Evolutionary conservation across 2,113 vertebrate species (phyloP).

Genomic region (Sarotherodon lohbergeri): DNA sequence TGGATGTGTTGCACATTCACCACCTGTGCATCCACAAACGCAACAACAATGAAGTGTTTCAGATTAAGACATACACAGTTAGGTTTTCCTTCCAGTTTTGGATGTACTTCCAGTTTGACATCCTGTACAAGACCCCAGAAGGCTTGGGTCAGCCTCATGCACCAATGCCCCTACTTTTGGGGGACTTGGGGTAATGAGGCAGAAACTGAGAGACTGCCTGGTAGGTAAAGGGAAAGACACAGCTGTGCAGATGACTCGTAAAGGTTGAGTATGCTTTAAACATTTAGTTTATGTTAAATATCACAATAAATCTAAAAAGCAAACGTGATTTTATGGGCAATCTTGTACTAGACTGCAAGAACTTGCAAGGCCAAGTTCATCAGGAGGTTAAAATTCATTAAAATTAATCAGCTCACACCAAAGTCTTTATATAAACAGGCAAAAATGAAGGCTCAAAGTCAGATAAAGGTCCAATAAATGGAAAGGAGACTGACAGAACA

Average conservation of each 20-base stretch:
- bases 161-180: background rate
- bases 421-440: background rate
- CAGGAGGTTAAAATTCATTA: background rate
- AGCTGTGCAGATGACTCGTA: background rate
- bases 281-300: background rate
- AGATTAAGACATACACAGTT: conserved; percentile 18
- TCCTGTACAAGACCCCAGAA: background rate
- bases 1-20: conserved; percentile 20
- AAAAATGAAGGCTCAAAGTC: background rate
- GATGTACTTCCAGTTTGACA: background rate
- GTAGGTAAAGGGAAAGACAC: background rate
- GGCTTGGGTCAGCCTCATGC: background rate
- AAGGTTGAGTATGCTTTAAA: background rate
- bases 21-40: conserved; percentile 45
- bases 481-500: background rate
- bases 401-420: background rate
- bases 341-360: accelerated
- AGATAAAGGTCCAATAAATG: background rate
- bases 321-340: background rate
- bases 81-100: background rate
- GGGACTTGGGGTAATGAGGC: background rate
- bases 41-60: background rate
- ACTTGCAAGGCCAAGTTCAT: background rate
- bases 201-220: background rate
- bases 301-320: background rate